Percentiles rank a stretch among this genome's conserved stretches.
phyloP scores from a whole-genome alignment of 2,888 invertebrate species.

The Drosophila borborema region DNA sequence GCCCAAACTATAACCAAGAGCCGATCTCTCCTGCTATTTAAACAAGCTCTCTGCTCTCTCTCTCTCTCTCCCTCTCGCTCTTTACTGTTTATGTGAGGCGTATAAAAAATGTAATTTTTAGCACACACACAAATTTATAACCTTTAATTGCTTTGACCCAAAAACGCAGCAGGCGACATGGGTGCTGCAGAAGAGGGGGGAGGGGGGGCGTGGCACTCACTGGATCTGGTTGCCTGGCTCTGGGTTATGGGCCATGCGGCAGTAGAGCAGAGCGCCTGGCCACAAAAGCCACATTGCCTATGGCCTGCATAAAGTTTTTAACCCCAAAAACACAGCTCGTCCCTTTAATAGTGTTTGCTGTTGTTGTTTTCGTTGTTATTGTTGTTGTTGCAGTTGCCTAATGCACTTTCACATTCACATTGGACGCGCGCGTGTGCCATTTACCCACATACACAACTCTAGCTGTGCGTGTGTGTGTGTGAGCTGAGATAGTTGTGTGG shows the following conservation, averaged over 20 bases:
- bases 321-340: conserved; percentile 3
- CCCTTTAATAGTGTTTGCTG: conserved; percentile 8
- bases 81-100: conserved; percentile 14
- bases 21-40: conserved; percentile 16
- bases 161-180: conserved; percentile 69
- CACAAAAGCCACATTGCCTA: conserved; percentile 77
- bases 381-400: conserved; percentile 48
- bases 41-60: conserved; percentile 6
- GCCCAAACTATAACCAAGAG: conserved; percentile 11
- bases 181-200: too few species aligned
- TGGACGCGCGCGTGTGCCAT: conserved; percentile 60
- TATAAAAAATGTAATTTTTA: conserved; percentile 69
- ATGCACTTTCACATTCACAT: conserved; percentile 75
- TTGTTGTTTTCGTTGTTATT: neutral
- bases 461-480: neutral
- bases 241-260: conserved; percentile 23
- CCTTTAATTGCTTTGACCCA: conserved; percentile 82
- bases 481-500: conserved; percentile 28
- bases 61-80: conserved; percentile 2
- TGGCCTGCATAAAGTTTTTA: conserved; percentile 61
- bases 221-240: conserved; percentile 36
- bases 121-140: conserved; percentile 78
- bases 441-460: conserved; percentile 65
- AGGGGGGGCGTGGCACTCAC: conserved; percentile 4
- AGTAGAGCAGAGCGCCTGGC: conserved; percentile 40